Evolutionary conservation across 2,797 vertebrate genomes (phyloP).

Genomic region (Parauchenoglanis ngamensis): DNA sequence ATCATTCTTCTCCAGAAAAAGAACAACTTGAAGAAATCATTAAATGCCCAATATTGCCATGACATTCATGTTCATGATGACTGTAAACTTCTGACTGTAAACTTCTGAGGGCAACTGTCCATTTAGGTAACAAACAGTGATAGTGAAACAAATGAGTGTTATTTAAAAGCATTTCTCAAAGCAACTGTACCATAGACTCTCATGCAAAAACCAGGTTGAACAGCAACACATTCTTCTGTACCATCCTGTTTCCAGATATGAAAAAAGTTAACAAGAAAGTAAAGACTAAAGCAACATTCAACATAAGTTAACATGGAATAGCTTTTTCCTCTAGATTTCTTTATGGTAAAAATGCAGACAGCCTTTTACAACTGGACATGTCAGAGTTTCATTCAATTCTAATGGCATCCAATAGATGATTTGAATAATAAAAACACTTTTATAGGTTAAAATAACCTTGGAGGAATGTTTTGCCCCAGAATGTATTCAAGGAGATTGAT

Average conservation of each 20-base stretch:
- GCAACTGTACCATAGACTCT: not conserved
- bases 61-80: no score
- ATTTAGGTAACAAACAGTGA: not conserved
- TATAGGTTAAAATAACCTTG: slow-evolving; percentile 18
- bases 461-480: not conserved
- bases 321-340: not conserved
- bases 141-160: not conserved
- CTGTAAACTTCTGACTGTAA: no score
- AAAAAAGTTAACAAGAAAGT: not conserved
- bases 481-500: slow-evolving; percentile 50
- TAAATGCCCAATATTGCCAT: no score
- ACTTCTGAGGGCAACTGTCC: no score
- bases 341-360: not conserved
- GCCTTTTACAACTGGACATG: not conserved
- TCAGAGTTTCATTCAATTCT: not conserved
- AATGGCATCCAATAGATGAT: not conserved
- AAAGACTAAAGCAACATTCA: not conserved
- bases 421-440: slow-evolving; percentile 10
- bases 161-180: not conserved
- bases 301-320: not conserved
- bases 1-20: no score
- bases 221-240: not conserved
- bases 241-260: not conserved
- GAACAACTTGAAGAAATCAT: no score
- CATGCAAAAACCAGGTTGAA: not conserved